Percentiles rank a stretch among this genome's conserved stretches.
Conservation (phyloP, 1,140 invertebrate genomes). For the Chionoecetes opilio region DNA sequence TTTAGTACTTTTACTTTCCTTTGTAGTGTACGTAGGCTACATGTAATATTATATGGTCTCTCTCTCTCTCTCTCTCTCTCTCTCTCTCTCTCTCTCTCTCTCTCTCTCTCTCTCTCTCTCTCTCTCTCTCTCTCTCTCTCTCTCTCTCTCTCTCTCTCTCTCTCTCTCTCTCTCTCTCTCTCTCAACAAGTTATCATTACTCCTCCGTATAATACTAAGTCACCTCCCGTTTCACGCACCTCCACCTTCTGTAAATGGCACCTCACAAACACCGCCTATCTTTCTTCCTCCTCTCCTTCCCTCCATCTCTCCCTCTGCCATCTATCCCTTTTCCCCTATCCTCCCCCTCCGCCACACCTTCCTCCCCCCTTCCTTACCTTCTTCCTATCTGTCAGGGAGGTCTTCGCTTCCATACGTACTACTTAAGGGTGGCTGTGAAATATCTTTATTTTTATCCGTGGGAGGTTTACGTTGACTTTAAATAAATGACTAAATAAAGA, state of each 20-base stretch:
- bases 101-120: background rate
- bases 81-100: conserved; percentile 8
- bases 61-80: background rate
- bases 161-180: conserved; percentile 18
- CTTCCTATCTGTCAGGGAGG: background rate
- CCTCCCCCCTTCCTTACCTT: too few relatives aligned
- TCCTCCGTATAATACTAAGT: background rate
- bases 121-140: conserved; percentile 27
- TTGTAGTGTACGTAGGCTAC: too few relatives aligned
- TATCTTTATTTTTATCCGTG: background rate
- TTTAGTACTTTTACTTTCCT: too few relatives aligned
- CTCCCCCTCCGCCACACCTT: background rate
- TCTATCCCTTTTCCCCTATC: background rate
- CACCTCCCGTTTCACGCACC: background rate
- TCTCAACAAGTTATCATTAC: background rate
- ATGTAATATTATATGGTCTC: too few relatives aligned
- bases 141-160: conserved; percentile 12
- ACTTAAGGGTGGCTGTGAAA: background rate
- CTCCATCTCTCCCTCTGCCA: background rate
- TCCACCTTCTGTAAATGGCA: background rate
- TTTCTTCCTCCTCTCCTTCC: background rate
- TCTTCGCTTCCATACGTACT: background rate
- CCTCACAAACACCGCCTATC: background rate
- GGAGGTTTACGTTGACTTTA: background rate
- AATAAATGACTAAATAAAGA: background rate